Base-by-base conservation (phyloP, 2,113 vertebrate genomes). In the Tilapia sparmanii region DNA sequence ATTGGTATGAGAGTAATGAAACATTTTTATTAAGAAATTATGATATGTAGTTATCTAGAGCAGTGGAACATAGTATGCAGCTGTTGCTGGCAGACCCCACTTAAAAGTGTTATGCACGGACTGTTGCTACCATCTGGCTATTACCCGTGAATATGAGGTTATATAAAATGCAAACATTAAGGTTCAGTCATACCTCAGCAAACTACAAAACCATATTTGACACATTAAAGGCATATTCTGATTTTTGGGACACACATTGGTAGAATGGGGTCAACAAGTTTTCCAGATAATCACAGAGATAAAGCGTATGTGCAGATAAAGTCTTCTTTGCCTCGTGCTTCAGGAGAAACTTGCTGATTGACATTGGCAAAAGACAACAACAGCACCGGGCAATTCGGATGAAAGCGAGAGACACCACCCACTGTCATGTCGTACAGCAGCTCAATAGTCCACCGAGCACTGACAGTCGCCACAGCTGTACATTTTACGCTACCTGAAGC, bases 401-500 rank as follows among this genome's bases (percentile, higher is more conserved):
- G 88, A 87, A 86, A 88, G 45, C 88, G 79, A 90, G 87, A 96
- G 87, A 96, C 95, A 89, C 96, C 96, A 97, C 96, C 96, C 94
- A 96, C 97, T 97, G 96, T 97, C 96, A 97, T 95, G 94, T 96
- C 94, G 94, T 94, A 96, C 96, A 91, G 92, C 95, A 94, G 95
- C 96, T 96, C 96, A 96, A 94, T 97, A 97, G 95, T 96, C 96
- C 94, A 91, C 87, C 91, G 90, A 94, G 96, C 95, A 95, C 96
- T 97, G 97, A 97, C 96, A 97, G 96, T 96, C 94, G 86, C 94
- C 96, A 96, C 94, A 97, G 97, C 95, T 97, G 97, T 94, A 89
- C 92, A 96, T 97, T 97, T 97, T 97, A 97, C 86, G 90, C 96
- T 97, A 96, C 95, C 96, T 97, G 96, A 98, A 97, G 97, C 97